A percentile compares a stretch with the other conserved stretches of the same genome.
phyloP scores from a whole-genome alignment of 2,888 invertebrate species.

The Cataglyphis altisquamis region DNA sequence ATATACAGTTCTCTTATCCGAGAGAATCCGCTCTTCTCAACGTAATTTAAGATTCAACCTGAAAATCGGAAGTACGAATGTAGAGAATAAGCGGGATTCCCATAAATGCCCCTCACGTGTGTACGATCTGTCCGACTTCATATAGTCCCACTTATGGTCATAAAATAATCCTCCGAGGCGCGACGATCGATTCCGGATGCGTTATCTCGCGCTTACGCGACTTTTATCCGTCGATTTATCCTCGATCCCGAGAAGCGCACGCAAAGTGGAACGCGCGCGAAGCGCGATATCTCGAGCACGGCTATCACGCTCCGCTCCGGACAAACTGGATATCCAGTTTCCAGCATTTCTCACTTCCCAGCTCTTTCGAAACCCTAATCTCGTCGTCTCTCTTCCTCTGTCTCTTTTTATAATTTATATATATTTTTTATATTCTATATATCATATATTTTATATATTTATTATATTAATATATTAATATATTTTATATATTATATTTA shows the following conservation, averaged over 20 bases:
- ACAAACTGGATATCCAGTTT: conserved; percentile 78
- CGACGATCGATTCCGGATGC: conserved; percentile 68
- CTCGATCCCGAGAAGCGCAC: conserved; percentile 60
- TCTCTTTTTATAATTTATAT: not conserved
- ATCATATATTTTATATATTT: no score
- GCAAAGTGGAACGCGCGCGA: conserved; percentile 70
- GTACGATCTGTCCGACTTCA: conserved; percentile 45
- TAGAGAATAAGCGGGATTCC: not conserved
- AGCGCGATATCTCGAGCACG: conserved; percentile 71
- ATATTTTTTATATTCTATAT: not conserved
- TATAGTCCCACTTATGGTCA: conserved; percentile 51
- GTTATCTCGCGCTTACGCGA: conserved; percentile 64
- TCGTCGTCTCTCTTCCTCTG: conserved; percentile 23
- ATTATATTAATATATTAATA: no score
- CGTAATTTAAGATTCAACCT: conserved; percentile 22
- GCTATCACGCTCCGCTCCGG: conserved; percentile 73
- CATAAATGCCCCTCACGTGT: not conserved
- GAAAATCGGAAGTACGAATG: conserved; percentile 29
- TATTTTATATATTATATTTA: no score
- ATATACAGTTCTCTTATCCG: not conserved
- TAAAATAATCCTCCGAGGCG: conserved; percentile 62
- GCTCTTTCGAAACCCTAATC: conserved; percentile 76
- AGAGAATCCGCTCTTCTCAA: not conserved
- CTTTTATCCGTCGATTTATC: conserved; percentile 74
- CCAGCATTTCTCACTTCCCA: conserved; percentile 77